Evolutionary conservation across 53 echinoderm and acorn worm species (phyloP).

Genomic region (Holothuria leucospilota): DNA sequence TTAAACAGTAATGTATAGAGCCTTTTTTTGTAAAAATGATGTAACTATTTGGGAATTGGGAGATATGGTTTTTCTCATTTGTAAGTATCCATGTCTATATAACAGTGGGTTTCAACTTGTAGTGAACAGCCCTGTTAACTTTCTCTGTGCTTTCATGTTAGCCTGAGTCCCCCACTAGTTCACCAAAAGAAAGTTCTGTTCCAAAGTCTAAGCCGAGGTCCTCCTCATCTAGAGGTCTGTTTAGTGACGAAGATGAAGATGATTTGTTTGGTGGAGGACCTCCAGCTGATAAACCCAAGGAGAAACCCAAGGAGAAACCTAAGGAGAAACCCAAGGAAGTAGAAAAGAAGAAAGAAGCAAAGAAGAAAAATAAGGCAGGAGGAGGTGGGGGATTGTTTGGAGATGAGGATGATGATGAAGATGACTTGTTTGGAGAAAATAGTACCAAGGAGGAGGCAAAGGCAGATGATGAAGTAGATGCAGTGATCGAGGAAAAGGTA

Average conservation of each 20-base stretch:
- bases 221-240: conserved; percentile 62
- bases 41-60: no score
- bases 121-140: conserved; percentile 65
- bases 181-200: conserved; percentile 38
- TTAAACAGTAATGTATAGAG: no score
- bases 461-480: neutral
- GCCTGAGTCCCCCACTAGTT: conserved; percentile 57
- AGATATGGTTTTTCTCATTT: no score
- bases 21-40: no score
- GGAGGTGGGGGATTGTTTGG: conserved; percentile 56
- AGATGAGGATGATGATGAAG: conserved; percentile 53
- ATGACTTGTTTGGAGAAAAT: conserved; percentile 51
- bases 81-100: neutral
- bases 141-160: conserved; percentile 72
- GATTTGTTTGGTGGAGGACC: conserved; percentile 69
- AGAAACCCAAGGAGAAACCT: conserved; percentile 39
- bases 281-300: neutral
- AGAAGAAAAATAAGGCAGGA: conserved; percentile 1
- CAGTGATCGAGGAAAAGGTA: neutral
- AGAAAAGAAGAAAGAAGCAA: conserved; percentile 26
- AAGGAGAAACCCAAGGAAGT: conserved; percentile 10
- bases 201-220: conserved; percentile 50
- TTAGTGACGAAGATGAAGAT: conserved; percentile 73
- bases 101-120: conserved; percentile 18
- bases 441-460: conserved; percentile 24